Evolutionary conservation across 2,113 vertebrate species (phyloP).

Genomic region (Danionella cerebrum): DNA sequence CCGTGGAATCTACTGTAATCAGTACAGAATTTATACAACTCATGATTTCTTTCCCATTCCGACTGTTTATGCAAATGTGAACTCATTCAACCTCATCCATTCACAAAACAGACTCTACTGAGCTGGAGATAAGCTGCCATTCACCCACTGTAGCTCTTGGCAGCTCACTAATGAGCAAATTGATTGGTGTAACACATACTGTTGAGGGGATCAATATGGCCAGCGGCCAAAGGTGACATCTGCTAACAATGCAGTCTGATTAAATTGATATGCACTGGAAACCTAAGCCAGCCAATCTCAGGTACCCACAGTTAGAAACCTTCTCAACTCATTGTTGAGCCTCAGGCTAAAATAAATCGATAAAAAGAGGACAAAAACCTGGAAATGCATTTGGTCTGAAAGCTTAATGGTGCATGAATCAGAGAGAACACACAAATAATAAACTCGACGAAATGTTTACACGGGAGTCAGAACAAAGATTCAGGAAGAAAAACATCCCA

Average conservation of each 20-base stretch:
- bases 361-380: not conserved
- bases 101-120: slow-evolving; percentile 30
- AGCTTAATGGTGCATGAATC: not conserved
- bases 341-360: slow-evolving; percentile 23
- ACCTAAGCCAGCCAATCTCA: slow-evolving; percentile 41
- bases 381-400: not conserved
- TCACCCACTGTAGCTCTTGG: slow-evolving; percentile 41
- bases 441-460: not conserved
- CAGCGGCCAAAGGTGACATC: slow-evolving; percentile 52
- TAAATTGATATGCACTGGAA: slow-evolving; percentile 55
- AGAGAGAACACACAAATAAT: not conserved
- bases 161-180: slow-evolving; percentile 52
- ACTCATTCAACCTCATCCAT: not conserved
- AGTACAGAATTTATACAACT: not conserved
- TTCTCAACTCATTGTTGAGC: slow-evolving; percentile 18
- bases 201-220: slow-evolving; percentile 54
- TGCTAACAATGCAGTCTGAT: slow-evolving; percentile 61
- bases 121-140: slow-evolving; percentile 40
- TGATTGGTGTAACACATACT: slow-evolving; percentile 55
- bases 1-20: not conserved
- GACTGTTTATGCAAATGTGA: not conserved
- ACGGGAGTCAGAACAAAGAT: not conserved
- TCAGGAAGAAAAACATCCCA: not conserved
- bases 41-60: not conserved
- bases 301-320: slow-evolving; percentile 27